Percentiles rank a stretch among this genome's conserved stretches.
Conservation (phyloP, 2,113 vertebrate species). For the Meleagris gallopavo region DNA sequence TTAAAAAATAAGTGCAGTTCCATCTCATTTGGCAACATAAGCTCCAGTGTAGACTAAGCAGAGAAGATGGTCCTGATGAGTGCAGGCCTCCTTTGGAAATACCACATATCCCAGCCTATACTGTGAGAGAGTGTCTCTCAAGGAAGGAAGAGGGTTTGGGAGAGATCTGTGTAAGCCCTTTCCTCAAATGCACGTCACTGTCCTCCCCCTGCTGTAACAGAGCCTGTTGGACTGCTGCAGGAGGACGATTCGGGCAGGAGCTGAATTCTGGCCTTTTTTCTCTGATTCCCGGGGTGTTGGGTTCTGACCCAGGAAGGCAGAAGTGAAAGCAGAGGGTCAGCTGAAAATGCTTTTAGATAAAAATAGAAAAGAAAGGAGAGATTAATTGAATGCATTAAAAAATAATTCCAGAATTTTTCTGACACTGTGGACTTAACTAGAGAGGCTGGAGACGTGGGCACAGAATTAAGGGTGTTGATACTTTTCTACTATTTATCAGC, state of each 20-base stretch:
- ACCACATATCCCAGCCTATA: background rate
- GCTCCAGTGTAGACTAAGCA: background rate
- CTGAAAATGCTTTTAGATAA: constrained; percentile 5
- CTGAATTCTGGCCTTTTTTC: background rate
- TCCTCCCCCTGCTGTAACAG: background rate
- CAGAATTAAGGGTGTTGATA: constrained; percentile 40
- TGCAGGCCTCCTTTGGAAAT: background rate
- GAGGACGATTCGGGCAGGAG: background rate
- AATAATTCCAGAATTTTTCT: background rate
- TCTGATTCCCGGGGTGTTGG: background rate
- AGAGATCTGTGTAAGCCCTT: background rate
- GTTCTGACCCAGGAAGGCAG: background rate
- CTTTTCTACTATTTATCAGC: background rate
- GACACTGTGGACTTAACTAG: rapidly evolving
- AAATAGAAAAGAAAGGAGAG: background rate
- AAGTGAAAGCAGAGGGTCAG: background rate
- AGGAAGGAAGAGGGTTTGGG: background rate
- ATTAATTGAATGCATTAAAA: background rate
- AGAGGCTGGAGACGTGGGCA: background rate
- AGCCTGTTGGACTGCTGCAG: background rate
- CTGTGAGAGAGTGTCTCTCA: background rate
- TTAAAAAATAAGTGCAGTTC: background rate
- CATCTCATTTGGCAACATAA: background rate
- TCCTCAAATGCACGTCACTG: background rate
- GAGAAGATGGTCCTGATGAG: background rate